phyloP scores from a whole-genome alignment of 2,888 invertebrate genomes.

The Cataglyphis albicans region DNA sequence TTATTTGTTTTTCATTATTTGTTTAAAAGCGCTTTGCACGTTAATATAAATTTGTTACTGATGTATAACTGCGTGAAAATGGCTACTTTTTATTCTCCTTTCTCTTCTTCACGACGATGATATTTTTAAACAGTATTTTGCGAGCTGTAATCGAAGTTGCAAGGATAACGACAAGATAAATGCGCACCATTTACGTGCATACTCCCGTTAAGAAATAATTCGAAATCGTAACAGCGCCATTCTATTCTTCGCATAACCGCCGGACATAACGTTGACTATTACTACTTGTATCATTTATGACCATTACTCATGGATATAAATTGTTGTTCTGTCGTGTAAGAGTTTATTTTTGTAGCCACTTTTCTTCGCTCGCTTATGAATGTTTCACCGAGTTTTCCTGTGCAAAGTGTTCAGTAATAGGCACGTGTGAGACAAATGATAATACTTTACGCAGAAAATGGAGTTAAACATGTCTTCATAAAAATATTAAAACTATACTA shows the following conservation, averaged over 20 bases:
- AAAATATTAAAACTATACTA: not conserved
- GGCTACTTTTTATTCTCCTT: not conserved
- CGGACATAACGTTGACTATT: conserved; percentile 54
- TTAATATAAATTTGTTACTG: not conserved
- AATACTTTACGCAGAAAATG: conserved; percentile 6
- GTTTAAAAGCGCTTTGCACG: not conserved
- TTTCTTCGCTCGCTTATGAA: conserved; percentile 17
- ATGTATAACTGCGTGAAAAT: conserved; percentile 4
- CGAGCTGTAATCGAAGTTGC: conserved; percentile 50
- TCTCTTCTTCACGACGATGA: conserved; percentile 2
- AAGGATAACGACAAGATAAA: conserved; percentile 39
- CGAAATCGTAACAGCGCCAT: conserved; percentile 52
- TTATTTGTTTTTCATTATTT: not conserved
- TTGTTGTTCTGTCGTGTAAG: conserved; percentile 23
- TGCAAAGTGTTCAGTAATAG: conserved; percentile 13
- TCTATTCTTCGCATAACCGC: conserved; percentile 47
- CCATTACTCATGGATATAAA: conserved; percentile 41
- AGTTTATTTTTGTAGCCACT: conserved; percentile 6
- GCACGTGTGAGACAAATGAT: not conserved
- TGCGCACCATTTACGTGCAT: conserved; percentile 39
- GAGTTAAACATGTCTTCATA: not conserved
- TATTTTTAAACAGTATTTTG: conserved; percentile 28
- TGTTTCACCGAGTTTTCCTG: conserved; percentile 32
- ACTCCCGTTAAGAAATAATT: conserved; percentile 53
- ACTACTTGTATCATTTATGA: conserved; percentile 54